Conservation (phyloP, 1,140 invertebrate genomes). For the Papilio polytes region DNA sequence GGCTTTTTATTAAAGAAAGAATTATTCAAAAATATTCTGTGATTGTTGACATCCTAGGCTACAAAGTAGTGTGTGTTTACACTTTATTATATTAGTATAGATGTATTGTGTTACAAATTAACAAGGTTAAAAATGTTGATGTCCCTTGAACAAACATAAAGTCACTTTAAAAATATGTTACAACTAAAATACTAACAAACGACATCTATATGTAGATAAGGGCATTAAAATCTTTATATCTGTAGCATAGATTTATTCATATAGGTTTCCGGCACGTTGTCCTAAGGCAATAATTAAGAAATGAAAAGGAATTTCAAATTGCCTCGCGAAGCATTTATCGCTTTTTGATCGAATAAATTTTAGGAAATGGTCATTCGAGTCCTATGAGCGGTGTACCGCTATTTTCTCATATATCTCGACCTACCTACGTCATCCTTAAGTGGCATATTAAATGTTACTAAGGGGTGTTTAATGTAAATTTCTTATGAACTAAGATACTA, state of each 20-base stretch:
- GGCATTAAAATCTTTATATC: neutral
- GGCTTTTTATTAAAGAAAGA: too few species aligned
- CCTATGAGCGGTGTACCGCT: neutral
- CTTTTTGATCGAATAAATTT: slow-evolving; percentile 4
- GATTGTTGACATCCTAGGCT: too few species aligned
- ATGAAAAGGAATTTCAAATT: neutral
- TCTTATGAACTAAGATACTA: too few species aligned
- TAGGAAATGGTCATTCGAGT: neutral
- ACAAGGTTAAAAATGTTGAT: too few species aligned
- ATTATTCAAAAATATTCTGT: too few species aligned
- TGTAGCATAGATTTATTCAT: neutral
- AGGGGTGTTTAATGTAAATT: too few species aligned
- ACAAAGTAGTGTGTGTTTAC: too few species aligned
- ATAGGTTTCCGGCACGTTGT: neutral
- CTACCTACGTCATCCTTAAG: too few species aligned
- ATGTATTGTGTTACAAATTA: too few species aligned
- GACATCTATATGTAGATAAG: neutral
- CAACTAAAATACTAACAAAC: neutral
- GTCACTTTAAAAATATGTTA: neutral
- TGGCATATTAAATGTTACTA: too few species aligned
- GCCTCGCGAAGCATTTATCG: neutral
- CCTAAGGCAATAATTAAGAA: neutral
- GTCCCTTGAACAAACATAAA: too few species aligned
- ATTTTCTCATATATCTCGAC: neutral
- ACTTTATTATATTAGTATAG: too few species aligned